Evolutionary conservation across 37 sponge, comb jelly and placozoan genomes (phyloP), one percentile per base, ranked within the genome.

Genomic region (Aplysina aerophoba): DNA sequence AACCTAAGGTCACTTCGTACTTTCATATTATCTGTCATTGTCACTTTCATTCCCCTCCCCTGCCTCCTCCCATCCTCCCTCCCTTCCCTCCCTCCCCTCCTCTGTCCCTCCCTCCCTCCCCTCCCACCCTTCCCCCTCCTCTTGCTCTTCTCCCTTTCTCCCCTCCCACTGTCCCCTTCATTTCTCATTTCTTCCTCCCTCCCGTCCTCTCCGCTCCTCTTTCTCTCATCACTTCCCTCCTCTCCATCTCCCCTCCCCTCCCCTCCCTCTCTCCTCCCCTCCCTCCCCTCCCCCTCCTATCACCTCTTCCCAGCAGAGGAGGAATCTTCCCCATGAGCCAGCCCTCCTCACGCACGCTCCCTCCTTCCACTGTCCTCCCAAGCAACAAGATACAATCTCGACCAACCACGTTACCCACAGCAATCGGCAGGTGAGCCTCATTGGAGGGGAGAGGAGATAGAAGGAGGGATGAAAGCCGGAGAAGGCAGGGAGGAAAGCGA

Each of bases 321-420:
- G 71, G 33, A 1, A 17, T 69, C 17, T 69, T 69, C 34, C 71
- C 71, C 17, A 69, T 69, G 71, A 30, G 35, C 17, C 71, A 44
- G 50, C 50, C 3, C 6, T 44, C 27, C 17, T 20, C 66, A 11
- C 27, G 71, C 35, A 4, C 71, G 0, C 28, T 69, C 35, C 71
- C 71, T 4, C 17, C 71, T 16, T 34, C 28, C 34, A 69, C 35
- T 6, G 33, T 69, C 34, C 30, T 69, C 4, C 71, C 13, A 35
- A 69, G 34, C 71, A 69, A 16, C 4, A 30, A n/a, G 13, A 11
- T 27, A n/a, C 71, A 69, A 35, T n/a, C 71, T 3, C 28, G 93
- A 58, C 90, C 93, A 0, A 87, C 81, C 41, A 83, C 86, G 36
- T 63, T 93, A 20, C 87, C 93, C 25, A 86, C 93, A 15, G 93